Evolutionary conservation across 1,140 invertebrate genomes (phyloP), one percentile per base, ranked within the genome.

Genomic region (Diabrotica undecimpunctata): DNA sequence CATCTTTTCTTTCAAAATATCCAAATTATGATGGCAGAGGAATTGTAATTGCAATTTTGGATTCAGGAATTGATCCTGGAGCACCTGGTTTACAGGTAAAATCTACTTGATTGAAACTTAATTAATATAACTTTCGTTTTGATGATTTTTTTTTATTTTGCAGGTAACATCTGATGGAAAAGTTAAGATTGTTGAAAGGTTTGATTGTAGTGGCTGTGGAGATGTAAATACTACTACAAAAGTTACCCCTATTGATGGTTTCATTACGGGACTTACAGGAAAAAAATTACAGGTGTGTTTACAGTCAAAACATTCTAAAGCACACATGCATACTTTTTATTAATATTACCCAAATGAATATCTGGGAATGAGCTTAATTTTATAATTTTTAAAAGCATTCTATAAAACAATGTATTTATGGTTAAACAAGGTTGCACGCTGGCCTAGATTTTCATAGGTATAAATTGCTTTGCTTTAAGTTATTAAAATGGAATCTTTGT

Each of bases 51-150:
- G 97, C 96, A 51, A 94, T 99, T 77, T 90, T 99, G 66, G 97
- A 99, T 83, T 97, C 96, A 38, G 97, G 97, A 12, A 91, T 99
- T 63, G 97, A 99, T 85, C 96, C 97, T 46, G 93, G 93, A 54
- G 94, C 95, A 11, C 86, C 90, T 64, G 97, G 96, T 64, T 85
- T 99, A 71, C 89, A 96, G 88, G 96, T 98, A 84, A 81, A 78
- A 54, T n/a, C 25, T 57, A 59, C 7, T 35, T 59, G 5, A 55
- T n/a, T n/a, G n/a, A n/a, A n/a, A n/a, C n/a, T n/a, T 25, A 25
- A 25, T 25, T 25, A 25, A 25, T 25, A 25, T 25, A 4, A 25
- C 1, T 25, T 25, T 25, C 25, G 25, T 25, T 25, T 25, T 25
- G 25, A 2, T 25, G 1, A 4, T 2, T 2, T 25, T 25, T 53